Base-by-base conservation (phyloP, 1,140 invertebrate species). In the Drosophila bipectinata region DNA sequence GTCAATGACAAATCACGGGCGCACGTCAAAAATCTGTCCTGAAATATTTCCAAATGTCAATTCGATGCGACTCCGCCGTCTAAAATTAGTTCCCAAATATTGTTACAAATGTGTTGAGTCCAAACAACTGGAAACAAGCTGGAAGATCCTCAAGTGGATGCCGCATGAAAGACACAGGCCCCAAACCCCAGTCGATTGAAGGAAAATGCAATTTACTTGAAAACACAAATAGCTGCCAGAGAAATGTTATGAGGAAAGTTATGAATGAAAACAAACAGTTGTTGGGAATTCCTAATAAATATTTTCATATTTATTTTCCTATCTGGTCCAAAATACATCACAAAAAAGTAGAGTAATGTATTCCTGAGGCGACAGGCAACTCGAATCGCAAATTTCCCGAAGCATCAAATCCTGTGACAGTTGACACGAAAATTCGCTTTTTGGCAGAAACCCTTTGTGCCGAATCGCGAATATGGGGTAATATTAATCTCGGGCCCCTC, bases 81-180 rank as follows among this genome's bases (percentile, higher is more conserved):
- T 91, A 91, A 91, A 91, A 91, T 91, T 91, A 91, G 90, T 91
- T 91, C 72, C 69, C 66, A 91, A 91, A 91, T 91, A 91, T 91
- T 91, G 85, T 91, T 91, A 91, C 90, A 91, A 91, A 90, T 91
- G 90, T 91, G 82, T 79, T 90, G 85, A 91, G 77, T 91, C 81
- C 62, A 91, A 90, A 87, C 90, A 91, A 90, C 83, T 88, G 83
- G 62, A 71, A 47, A 71, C 57, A 67, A 67, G 49, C 14, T 56
- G 12, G 34, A 21, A 12, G 28, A 24, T 49, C 39, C 64, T 85
- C 83, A 87, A 85, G 82, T 85, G 82, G 78, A 30, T 72, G 69
- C 34, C 47, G 26, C 44, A 18, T 81, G 73, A 85, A 85, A 87
- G 74, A 78, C 61, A 44, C 74, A 66, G 73, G 81, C 59, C 59